Conservation (phyloP, 2,113 vertebrate genomes). For the Acanthisitta chloris region DNA sequence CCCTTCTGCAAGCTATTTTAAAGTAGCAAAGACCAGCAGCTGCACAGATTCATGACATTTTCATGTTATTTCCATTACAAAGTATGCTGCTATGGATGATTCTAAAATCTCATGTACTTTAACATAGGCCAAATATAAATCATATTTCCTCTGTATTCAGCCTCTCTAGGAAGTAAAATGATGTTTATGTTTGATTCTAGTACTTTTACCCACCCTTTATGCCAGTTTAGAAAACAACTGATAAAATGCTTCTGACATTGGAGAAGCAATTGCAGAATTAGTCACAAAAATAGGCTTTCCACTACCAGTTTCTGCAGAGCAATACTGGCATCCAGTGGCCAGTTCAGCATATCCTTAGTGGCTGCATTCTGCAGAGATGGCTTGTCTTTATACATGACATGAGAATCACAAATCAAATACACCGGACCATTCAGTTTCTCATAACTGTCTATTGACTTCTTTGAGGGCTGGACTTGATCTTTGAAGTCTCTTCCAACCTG, state of each 20-base stretch:
- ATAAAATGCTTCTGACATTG: not conserved
- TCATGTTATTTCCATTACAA: not conserved
- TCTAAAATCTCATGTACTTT: not conserved
- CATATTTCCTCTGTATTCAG: not conserved
- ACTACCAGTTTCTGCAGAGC: not conserved
- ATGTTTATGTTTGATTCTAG: not conserved
- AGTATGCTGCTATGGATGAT: not conserved
- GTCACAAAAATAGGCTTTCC: not conserved
- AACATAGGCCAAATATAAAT: not conserved
- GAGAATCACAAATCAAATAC: not conserved
- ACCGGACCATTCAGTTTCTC: not conserved
- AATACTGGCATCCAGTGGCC: slow-evolving; percentile 44
- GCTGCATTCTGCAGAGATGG: not conserved
- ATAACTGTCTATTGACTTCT: not conserved
- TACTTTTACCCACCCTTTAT: not conserved
- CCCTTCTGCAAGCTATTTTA: not conserved
- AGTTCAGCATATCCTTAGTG: not conserved
- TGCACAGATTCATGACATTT: not conserved
- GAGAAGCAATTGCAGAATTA: not conserved
- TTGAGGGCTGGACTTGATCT: too few species aligned
- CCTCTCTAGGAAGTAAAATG: not conserved
- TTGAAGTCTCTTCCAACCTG: too few species aligned
- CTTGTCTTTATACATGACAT: not conserved
- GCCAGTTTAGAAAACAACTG: not conserved
- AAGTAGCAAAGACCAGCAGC: not conserved